A percentile compares a stretch with the other conserved stretches of the same genome.
phyloP scores from a whole-genome alignment of 2,797 vertebrate species.

The Ceyx erithaca region DNA sequence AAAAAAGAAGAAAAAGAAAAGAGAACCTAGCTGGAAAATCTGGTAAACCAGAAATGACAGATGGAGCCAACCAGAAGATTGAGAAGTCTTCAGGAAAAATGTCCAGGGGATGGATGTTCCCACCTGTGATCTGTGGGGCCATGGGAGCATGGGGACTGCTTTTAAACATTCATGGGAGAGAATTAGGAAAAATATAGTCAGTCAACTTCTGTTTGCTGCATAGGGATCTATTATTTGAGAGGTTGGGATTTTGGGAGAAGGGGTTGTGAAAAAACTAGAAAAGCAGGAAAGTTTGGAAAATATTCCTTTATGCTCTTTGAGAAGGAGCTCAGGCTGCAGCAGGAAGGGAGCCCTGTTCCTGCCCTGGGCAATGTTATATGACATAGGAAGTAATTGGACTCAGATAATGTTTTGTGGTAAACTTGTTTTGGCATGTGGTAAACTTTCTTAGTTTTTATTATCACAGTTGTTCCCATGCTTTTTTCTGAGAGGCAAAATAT shows the following conservation, averaged over 20 bases:
- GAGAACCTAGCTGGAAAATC: neutral
- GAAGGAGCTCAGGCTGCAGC: neutral
- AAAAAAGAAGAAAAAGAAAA: neutral
- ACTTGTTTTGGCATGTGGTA: conserved; percentile 32
- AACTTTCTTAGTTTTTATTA: conserved; percentile 46
- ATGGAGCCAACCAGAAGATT: neutral
- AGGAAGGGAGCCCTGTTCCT: neutral
- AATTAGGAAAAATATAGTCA: neutral
- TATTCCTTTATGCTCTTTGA: accelerated
- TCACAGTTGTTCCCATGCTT: conserved; percentile 11
- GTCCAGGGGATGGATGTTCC: neutral
- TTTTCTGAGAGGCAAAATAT: conserved; percentile 41
- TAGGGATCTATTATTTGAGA: neutral
- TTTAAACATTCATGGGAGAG: neutral
- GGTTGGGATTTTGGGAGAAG: neutral
- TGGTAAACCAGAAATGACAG: neutral
- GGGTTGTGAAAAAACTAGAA: neutral
- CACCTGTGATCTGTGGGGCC: neutral
- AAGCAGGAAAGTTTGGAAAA: neutral
- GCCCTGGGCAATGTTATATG: neutral
- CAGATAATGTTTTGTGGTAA: conserved; percentile 32
- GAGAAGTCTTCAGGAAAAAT: neutral
- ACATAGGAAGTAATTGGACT: conserved; percentile 40
- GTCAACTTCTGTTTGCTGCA: neutral
- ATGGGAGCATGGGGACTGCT: neutral